Evolutionary conservation across 2,888 invertebrate genomes (phyloP).

Genomic region (Mongoloraphidia duomilia): DNA sequence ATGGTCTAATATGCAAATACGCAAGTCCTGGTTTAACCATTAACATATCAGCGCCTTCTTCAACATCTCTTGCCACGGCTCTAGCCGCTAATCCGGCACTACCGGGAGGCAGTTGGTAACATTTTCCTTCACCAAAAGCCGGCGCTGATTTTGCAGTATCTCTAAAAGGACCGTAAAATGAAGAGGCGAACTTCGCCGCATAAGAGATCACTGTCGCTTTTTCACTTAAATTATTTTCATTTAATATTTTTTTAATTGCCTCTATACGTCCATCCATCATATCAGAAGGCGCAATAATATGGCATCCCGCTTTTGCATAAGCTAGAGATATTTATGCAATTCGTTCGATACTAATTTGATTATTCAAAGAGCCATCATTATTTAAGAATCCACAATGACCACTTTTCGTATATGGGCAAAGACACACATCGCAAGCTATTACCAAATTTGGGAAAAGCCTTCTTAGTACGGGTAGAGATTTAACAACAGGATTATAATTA

Average conservation of each 20-base stretch:
- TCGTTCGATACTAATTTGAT: slow-evolving; percentile 62
- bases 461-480: slow-evolving; percentile 57
- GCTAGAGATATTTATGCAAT: slow-evolving; percentile 71
- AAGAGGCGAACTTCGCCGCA: slow-evolving; percentile 88
- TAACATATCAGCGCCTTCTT: slow-evolving; percentile 93
- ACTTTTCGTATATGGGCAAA: slow-evolving; percentile 88
- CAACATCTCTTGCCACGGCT: slow-evolving; percentile 72
- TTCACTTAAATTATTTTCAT: slow-evolving; percentile 49
- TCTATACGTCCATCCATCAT: slow-evolving; percentile 93
- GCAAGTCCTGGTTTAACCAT: slow-evolving; percentile 95
- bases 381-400: slow-evolving; percentile 86
- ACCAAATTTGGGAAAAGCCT: slow-evolving; percentile 65
- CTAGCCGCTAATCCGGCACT: slow-evolving; percentile 70
- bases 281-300: slow-evolving; percentile 81
- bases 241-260: slow-evolving; percentile 66
- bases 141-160: slow-evolving; percentile 90
- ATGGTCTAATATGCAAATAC: slow-evolving; percentile 91
- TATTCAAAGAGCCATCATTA: slow-evolving; percentile 56
- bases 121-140: slow-evolving; percentile 76
- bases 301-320: slow-evolving; percentile 78
- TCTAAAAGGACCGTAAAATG: slow-evolving; percentile 92
- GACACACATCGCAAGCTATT: slow-evolving; percentile 84
- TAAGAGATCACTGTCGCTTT: slow-evolving; percentile 79
- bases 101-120: slow-evolving; percentile 83
- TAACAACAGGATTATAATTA: slow-evolving; percentile 66